Base-by-base conservation (phyloP, 2,797 vertebrate genomes). In the Notoglanidium macrostoma region DNA sequence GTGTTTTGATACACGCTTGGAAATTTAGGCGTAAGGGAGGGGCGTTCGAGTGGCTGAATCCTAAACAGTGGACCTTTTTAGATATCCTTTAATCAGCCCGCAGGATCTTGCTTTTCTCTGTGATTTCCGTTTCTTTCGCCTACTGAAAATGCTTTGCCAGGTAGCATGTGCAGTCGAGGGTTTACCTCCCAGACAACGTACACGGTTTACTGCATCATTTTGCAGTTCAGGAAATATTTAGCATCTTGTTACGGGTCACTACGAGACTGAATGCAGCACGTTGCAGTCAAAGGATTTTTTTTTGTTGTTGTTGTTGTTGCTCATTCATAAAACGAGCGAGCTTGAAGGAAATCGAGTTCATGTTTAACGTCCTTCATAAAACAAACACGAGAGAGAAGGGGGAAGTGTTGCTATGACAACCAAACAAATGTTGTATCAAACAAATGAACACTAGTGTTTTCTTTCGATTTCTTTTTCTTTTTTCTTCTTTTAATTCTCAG, bases 361-460 rank as follows among this genome's bases (percentile, higher is more conserved):
- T 87, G 68, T 90, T 90, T 90, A 85, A 83, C 68, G 44, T 88
- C 83, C 89, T 88, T 78, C 81, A 65, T 84, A 93, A 91, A 91
- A 93, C 86, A 94, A 90, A 93, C 90, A 92, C 90, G 90, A 90
- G 92, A 83, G n/a, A 29, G 23, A 51, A 29, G 14, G 7, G 90
- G 92, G 93, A 90, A 89, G 61, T 91, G 95, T 95, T 95, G 92
- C 94, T 89, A 94, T 93, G 93, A 94, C 90, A 94, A 95, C 92
- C 70, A 91, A 95, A 96, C 94, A 92, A 95, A 94, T 94, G 93
- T 92, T 94, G 93, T 93, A 95, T 94, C 95, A 94, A 96, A 95
- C 94, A 94, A 35, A 94, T 94, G 94, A 94, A 94, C 94, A 94
- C 95, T 94, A 94, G 94, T 82, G 26, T 49, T 65, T 59, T 59